These are phyloP conservation scores for Eidolon dupreanum DNA, from an alignment of 2,797 vertebrate species.

Conservation along the genomic window DNA sequence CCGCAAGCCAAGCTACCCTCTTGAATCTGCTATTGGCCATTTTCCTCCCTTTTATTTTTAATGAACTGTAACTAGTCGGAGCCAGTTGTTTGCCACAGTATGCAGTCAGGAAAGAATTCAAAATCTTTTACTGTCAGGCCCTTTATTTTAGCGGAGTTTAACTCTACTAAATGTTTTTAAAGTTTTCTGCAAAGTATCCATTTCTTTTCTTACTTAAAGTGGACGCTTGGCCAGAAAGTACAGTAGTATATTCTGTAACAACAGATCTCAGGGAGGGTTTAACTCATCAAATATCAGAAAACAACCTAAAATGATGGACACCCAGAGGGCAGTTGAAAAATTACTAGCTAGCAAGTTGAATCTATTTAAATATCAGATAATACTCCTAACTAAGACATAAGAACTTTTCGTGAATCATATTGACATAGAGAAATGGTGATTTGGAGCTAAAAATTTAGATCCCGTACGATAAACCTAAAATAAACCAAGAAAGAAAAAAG, in stretches of 20 bases:
- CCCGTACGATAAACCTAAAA: neutral
- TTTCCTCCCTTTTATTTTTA: slow-evolving; percentile 61
- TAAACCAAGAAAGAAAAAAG: neutral
- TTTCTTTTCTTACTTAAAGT: neutral
- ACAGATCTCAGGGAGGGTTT: neutral
- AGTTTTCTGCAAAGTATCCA: neutral
- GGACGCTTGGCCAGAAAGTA: neutral
- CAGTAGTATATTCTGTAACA: neutral
- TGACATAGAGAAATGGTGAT: neutral
- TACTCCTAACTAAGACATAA: neutral
- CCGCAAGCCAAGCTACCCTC: slow-evolving; percentile 36
- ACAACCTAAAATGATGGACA: neutral
- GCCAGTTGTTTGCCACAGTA: slow-evolving; percentile 40
- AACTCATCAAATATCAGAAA: neutral
- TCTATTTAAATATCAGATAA: neutral
- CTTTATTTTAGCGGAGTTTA: slow-evolving; percentile 16
- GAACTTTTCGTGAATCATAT: neutral
- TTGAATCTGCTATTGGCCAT: slow-evolving; percentile 61
- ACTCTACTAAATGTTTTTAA: slow-evolving; percentile 29
- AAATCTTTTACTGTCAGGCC: neutral
- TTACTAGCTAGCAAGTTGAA: neutral
- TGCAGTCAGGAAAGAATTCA: neutral
- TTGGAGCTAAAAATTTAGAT: neutral
- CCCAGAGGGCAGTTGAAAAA: neutral
- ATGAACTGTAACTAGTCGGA: slow-evolving; percentile 40